Percentiles rank a stretch among this genome's conserved stretches.
Conservation (phyloP, 2,888 invertebrate species). For the Tetanocera ferruginea region DNA sequence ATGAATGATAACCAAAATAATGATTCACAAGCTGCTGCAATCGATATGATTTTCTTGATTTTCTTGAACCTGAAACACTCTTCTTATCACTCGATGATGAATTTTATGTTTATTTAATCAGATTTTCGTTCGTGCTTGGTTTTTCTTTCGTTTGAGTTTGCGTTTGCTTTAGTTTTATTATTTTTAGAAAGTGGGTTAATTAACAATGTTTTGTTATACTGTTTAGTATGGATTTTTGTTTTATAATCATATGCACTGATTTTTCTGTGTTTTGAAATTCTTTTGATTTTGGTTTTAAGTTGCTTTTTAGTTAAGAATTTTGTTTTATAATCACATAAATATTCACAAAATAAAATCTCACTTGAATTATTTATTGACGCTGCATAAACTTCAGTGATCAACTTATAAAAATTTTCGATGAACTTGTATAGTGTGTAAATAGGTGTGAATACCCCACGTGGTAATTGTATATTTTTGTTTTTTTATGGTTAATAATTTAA, state of each 20-base stretch:
- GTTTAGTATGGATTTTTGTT: conserved; percentile 5
- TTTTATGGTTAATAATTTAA: neutral
- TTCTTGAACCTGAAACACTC: neutral
- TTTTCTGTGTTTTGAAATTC: neutral
- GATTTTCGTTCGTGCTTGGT: neutral
- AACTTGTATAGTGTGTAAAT: conserved; percentile 7
- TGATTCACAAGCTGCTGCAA: neutral
- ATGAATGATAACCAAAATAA: neutral
- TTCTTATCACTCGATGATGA: neutral
- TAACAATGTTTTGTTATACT: neutral
- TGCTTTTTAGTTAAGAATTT: neutral
- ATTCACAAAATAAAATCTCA: neutral
- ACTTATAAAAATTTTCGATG: conserved; percentile 32
- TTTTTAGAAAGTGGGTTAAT: conserved; percentile 41
- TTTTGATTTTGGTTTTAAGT: neutral
- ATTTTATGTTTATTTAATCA: neutral
- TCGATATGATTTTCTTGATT: neutral
- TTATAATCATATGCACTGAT: neutral
- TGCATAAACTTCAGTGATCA: conserved; percentile 40
- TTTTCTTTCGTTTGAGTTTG: neutral
- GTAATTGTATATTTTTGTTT: conserved; percentile 26
- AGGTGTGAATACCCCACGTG: neutral
- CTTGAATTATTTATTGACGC: conserved; percentile 15
- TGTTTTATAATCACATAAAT: neutral
- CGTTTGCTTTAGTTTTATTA: neutral